Evolutionary conservation across 2,888 invertebrate species (phyloP).

Genomic region (Apantesis nais): DNA sequence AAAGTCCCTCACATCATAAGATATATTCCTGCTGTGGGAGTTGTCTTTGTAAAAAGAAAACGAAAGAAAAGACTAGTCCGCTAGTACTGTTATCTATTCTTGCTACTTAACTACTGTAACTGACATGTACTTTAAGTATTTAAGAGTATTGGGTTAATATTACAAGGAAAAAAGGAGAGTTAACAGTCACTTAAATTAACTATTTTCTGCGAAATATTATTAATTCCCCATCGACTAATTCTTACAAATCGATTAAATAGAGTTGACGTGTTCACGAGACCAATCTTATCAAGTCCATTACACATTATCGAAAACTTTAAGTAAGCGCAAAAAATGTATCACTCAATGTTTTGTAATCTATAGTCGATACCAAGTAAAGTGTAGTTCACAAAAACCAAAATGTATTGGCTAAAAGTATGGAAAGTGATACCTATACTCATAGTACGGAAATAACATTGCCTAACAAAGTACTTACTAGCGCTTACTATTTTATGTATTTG

Average conservation of each 20-base stretch:
- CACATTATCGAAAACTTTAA: neutral
- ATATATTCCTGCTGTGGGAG: too few species aligned
- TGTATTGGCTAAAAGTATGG: neutral
- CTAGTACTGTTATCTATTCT: too few species aligned
- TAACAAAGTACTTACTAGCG: neutral
- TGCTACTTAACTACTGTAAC: slow-evolving; percentile 15
- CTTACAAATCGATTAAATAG: neutral
- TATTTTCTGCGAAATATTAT: neutral
- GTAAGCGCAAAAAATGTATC: neutral
- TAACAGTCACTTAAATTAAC: neutral
- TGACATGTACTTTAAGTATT: slow-evolving; percentile 8
- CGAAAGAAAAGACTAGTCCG: too few species aligned
- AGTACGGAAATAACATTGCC: neutral
- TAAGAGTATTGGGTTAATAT: neutral
- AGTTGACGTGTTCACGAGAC: neutral
- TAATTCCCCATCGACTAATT: neutral
- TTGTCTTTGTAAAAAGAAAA: too few species aligned
- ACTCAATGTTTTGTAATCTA: neutral
- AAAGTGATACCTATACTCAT: neutral
- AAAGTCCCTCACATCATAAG: too few species aligned
- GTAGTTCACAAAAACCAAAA: neutral
- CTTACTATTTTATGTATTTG: neutral
- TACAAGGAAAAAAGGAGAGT: too few species aligned
- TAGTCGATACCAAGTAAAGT: neutral
- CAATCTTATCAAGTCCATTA: neutral